These are phyloP conservation scores for Coelopa frigida DNA, from an alignment of 1,140 invertebrate genomes.

Conservation along the genomic window DNA sequence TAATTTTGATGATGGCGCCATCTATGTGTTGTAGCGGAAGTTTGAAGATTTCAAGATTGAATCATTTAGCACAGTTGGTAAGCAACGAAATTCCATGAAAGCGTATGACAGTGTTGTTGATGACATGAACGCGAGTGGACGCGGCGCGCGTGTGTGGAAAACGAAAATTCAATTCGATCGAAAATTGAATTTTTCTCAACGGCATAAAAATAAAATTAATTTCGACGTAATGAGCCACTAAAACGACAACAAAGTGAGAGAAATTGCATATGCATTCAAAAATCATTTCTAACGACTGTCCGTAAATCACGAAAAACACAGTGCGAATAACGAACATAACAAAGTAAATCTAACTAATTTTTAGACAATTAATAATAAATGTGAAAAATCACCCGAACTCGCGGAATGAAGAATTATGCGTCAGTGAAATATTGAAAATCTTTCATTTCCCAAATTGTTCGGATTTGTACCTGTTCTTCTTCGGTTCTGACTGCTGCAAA, in stretches of 20 bases:
- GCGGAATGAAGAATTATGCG: too few relatives aligned
- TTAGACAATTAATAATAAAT: too few relatives aligned
- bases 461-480: too few relatives aligned
- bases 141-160: conserved; percentile 7
- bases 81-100: conserved; percentile 4
- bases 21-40: too few relatives aligned
- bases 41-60: too few relatives aligned
- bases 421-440: too few relatives aligned
- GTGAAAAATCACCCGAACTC: too few relatives aligned
- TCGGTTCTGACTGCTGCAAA: too few relatives aligned
- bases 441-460: too few relatives aligned
- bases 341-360: too few relatives aligned
- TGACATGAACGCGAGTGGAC: conserved; percentile 14
- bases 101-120: conserved; percentile 14
- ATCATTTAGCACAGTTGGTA: too few relatives aligned
- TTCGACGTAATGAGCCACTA: conserved; percentile 5
- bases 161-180: conserved; percentile 5
- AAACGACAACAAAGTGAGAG: background rate
- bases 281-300: conserved; percentile 3
- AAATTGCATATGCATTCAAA: background rate
- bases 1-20: too few relatives aligned
- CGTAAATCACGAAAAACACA: background rate
- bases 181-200: background rate
- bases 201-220: conserved; percentile 3
- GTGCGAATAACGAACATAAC: background rate